Base-by-base conservation (phyloP, 2,113 vertebrate genomes). In the Suricata suricatta region DNA sequence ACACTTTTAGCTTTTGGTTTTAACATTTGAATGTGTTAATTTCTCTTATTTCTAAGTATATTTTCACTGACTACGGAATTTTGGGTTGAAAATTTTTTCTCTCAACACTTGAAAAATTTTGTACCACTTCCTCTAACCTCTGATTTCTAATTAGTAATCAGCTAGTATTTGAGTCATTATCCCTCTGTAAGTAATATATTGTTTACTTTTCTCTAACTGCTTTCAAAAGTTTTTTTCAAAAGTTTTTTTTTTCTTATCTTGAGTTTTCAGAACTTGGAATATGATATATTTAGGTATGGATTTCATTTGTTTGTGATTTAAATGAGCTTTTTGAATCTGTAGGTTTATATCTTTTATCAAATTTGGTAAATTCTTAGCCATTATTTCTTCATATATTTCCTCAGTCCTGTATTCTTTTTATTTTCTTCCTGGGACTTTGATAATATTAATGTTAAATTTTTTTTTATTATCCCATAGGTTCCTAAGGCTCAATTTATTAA, bases 351-450 rank as follows among this genome's bases (percentile, higher is more conserved):
- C 57, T 72, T 96, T 90, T 38, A 83, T 71, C 64, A 83, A 93
- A 87, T 77, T 90, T 85, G 27, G 12, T 1, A 29, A 69, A 3
- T n/a, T 85, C 15, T 93, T 41, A 93, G 69, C 47, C 10, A 77
- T 93, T 95, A 60, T 88, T 60, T 54, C 66, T 77, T 85, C 25
- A 91, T 44, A 79, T 84, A 31, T 82, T 13, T 87, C 81, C 82
- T 93, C 52, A 84, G 15, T n/a, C 35, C 7, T 68, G 14, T 11
- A 52, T 84, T 93, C 31, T 66, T 83, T 89, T 81, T 92, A 64
- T 16, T 92, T 71, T 68, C 17, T 17, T 38, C 69, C 52, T 97
- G 31, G 12, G 57, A 82, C 23, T 76, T 57, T 47, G 31, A 83
- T 33, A 27, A 69, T 29, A 83, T 41, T 57, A 77, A 63, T 95